Evolutionary conservation across 1,140 invertebrate genomes (phyloP).

Genomic region (Euwallacea fornicatus): DNA sequence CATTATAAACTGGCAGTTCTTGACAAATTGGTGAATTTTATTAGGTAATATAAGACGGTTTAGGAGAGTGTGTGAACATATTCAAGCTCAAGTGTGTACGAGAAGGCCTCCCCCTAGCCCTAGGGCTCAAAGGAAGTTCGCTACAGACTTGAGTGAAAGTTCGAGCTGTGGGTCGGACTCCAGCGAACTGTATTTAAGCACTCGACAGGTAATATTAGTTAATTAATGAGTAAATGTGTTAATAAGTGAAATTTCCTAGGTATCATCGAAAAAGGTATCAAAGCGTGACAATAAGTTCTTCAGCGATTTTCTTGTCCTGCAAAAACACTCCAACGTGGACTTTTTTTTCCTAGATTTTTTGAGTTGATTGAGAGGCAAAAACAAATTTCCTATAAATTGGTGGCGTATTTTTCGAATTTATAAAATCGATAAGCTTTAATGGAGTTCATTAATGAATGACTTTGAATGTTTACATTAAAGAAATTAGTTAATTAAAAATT

Average conservation of each 20-base stretch:
- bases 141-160: conserved; percentile 74
- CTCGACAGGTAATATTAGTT: conserved; percentile 54
- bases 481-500: not conserved
- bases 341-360: too few species aligned
- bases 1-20: not conserved
- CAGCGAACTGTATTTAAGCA: conserved; percentile 69
- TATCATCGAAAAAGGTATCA: too few species aligned
- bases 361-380: too few species aligned
- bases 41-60: conserved; percentile 91
- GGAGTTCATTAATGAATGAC: too few species aligned
- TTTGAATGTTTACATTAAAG: too few species aligned
- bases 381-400: too few species aligned
- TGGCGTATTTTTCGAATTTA: too few species aligned
- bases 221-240: not conserved
- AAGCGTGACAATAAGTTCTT: too few species aligned
- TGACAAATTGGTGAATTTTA: conserved; percentile 1
- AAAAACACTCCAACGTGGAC: too few species aligned
- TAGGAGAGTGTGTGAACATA: conserved; percentile 93
- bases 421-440: too few species aligned
- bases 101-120: conserved; percentile 72
- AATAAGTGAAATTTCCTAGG: not conserved
- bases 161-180: conserved; percentile 82
- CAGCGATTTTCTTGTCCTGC: too few species aligned
- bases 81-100: conserved; percentile 83
- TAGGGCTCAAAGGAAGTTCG: conserved; percentile 66